phyloP scores from a whole-genome alignment of 92 coral and sea anemone genomes.

The Porites rus region DNA sequence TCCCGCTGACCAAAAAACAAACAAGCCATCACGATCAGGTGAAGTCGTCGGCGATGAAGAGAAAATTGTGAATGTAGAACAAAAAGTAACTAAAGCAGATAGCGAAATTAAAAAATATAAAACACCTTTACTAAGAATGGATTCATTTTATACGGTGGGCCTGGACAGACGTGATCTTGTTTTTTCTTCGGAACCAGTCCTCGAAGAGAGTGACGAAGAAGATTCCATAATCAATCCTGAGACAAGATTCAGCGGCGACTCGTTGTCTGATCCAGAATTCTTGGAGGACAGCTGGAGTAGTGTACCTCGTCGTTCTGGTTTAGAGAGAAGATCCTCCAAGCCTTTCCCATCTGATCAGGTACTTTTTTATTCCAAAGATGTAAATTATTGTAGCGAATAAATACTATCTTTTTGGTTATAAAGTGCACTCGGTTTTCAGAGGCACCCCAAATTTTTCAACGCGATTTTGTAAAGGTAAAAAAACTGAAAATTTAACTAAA shows the following conservation, averaged over 20 bases:
- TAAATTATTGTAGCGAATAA: background rate
- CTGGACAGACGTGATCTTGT: conserved; percentile 38
- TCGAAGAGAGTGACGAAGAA: conserved; percentile 7
- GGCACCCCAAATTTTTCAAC: too few species aligned
- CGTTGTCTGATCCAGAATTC: conserved; percentile 18
- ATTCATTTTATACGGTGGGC: conserved; percentile 33
- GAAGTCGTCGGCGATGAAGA: background rate
- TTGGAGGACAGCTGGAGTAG: background rate
- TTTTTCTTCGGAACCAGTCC: conserved; percentile 9
- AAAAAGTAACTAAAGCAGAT: background rate
- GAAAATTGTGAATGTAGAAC: background rate
- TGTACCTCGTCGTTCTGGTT: background rate
- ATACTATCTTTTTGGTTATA: too few species aligned
- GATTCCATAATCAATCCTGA: background rate
- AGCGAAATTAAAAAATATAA: background rate
- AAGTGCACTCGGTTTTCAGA: too few species aligned
- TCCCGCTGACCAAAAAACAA: background rate
- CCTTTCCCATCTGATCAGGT: conserved; percentile 27
- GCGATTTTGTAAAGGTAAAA: too few species aligned
- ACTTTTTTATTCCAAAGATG: background rate
- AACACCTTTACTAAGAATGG: background rate
- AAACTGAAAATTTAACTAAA: too few species aligned
- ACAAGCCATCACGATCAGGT: background rate
- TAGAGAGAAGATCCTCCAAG: background rate
- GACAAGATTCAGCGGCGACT: conserved; percentile 7